Evolutionary conservation across 2,797 vertebrate species (phyloP).

Genomic region (Microtus agrestis): DNA sequence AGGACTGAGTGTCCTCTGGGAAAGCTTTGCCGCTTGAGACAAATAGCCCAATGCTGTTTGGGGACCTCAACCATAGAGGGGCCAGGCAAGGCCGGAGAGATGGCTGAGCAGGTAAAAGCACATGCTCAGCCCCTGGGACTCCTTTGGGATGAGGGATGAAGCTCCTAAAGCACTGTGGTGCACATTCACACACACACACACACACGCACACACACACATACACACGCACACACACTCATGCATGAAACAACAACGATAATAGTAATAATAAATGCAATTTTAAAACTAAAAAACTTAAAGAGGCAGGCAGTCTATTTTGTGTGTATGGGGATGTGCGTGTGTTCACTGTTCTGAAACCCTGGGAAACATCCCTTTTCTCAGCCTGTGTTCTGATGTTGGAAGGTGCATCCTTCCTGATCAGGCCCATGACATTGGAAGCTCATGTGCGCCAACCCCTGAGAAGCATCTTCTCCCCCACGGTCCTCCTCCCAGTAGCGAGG

Average conservation of each 20-base stretch:
- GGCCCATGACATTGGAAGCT: conserved; percentile 53
- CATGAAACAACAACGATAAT: background rate
- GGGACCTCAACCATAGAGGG: conserved; percentile 66
- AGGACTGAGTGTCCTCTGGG: background rate
- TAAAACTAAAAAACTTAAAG: background rate
- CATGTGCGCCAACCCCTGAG: background rate
- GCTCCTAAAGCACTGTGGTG: background rate
- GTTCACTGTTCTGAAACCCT: conserved; percentile 20
- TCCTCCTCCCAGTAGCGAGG: conserved; percentile 48
- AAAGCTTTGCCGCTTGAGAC: conserved; percentile 26
- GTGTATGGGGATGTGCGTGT: conserved; percentile 45
- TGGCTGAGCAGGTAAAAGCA: background rate
- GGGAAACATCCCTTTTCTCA: conserved; percentile 64
- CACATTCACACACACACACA: background rate
- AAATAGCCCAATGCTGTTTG: background rate
- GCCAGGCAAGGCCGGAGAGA: background rate
- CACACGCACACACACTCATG: background rate
- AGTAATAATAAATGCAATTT: background rate
- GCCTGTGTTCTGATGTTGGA: conserved; percentile 20
- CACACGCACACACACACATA: background rate
- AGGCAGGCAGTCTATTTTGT: conserved; percentile 65
- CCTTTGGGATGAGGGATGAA: no score
- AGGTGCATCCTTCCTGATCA: conserved; percentile 63
- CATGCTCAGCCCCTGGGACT: background rate
- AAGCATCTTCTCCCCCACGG: conserved; percentile 46